Evolutionary conservation across 2,888 invertebrate species (phyloP).

Genomic region (Microplitis deprimator): DNA sequence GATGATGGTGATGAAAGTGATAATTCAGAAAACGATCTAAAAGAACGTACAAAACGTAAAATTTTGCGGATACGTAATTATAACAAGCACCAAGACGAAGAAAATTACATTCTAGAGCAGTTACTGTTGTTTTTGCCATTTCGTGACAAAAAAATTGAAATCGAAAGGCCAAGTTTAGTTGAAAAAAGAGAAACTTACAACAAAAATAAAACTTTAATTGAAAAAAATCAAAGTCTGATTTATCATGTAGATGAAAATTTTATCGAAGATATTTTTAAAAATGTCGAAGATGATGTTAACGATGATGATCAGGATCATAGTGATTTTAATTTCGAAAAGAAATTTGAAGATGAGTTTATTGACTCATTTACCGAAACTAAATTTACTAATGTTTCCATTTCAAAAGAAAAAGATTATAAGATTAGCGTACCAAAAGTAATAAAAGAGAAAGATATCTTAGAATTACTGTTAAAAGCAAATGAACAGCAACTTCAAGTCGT

Average conservation of each 20-base stretch:
- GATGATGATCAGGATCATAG: neutral
- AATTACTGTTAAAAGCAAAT: neutral
- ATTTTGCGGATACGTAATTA: slow-evolving; percentile 12
- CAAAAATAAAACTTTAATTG: neutral
- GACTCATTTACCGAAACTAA: neutral
- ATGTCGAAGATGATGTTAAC: neutral
- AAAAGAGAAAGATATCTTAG: slow-evolving; percentile 6
- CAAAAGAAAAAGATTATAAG: slow-evolving; percentile 5
- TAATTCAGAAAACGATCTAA: neutral
- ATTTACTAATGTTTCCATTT: neutral
- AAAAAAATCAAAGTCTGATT: slow-evolving; percentile 3
- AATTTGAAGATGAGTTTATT: neutral
- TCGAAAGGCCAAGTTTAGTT: neutral
- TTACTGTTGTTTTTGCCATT: slow-evolving; percentile 22
- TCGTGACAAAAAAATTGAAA: slow-evolving; percentile 2
- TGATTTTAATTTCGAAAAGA: neutral
- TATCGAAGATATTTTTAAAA: slow-evolving; percentile 5
- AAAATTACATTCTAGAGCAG: slow-evolving; percentile 24
- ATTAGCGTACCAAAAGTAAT: slow-evolving; percentile 12
- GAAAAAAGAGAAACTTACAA: slow-evolving; percentile 1
- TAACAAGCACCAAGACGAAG: neutral
- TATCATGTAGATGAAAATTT: slow-evolving; percentile 5
- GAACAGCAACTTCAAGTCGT: neutral
- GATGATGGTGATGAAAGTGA: slow-evolving; percentile 13
- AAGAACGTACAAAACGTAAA: neutral